A percentile compares a stretch with the other conserved stretches of the same genome.
phyloP scores from a whole-genome alignment of 1,140 invertebrate species.

The Drosophila hydei region DNA sequence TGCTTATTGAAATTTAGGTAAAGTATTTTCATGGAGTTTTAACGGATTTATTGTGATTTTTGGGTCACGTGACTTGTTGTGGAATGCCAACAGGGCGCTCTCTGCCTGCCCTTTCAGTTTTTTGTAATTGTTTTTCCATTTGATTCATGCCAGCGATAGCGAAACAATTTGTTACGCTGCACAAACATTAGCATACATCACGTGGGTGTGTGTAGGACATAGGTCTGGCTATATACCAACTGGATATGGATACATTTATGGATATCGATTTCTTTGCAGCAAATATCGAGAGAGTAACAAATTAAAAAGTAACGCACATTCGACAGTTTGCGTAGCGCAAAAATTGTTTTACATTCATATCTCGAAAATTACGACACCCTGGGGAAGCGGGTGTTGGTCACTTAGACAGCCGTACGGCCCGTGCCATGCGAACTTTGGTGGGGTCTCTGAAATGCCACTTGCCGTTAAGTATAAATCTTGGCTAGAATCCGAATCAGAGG shows the following conservation, averaged over 20 bases:
- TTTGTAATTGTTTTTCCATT: slow-evolving; percentile 69
- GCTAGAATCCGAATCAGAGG: slow-evolving; percentile 54
- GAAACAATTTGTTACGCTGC: slow-evolving; percentile 24
- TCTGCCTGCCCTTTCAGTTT: background rate
- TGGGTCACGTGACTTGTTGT: slow-evolving; percentile 70
- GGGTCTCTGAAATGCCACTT: slow-evolving; percentile 29
- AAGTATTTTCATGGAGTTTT: slow-evolving; percentile 62
- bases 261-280: slow-evolving; percentile 38
- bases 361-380: slow-evolving; percentile 76
- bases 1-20: slow-evolving; percentile 72
- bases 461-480: slow-evolving; percentile 68
- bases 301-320: slow-evolving; percentile 63
- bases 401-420: slow-evolving; percentile 30
- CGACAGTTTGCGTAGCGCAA: slow-evolving; percentile 60
- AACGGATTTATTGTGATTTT: slow-evolving; percentile 80
- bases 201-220: background rate
- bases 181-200: slow-evolving; percentile 33
- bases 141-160: slow-evolving; percentile 56
- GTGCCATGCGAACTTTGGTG: background rate
- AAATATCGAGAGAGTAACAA: slow-evolving; percentile 54
- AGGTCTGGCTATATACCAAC: background rate
- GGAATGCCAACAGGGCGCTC: slow-evolving; percentile 44
- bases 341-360: slow-evolving; percentile 79
- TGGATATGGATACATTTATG: background rate
- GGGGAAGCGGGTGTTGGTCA: slow-evolving; percentile 69